These are phyloP conservation scores for Drymodes brunneopygia DNA, from an alignment of 2,113 vertebrate species.

Conservation along the genomic window DNA sequence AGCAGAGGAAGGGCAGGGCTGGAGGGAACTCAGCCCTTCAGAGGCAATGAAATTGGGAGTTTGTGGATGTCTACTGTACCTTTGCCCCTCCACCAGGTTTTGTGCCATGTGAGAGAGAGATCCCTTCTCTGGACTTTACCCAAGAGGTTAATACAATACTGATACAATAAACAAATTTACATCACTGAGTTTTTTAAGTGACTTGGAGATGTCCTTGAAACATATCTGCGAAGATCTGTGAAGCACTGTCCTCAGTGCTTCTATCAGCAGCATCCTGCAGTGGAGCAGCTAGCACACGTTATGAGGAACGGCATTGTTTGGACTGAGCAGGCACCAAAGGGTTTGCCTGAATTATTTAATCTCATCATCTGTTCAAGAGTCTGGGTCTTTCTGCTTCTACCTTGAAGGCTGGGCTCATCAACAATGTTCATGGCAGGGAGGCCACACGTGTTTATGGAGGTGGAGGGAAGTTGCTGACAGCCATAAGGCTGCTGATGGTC, in stretches of 20 bases:
- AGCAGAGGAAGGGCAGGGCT: not conserved
- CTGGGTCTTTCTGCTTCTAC: not conserved
- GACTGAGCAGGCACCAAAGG: not conserved
- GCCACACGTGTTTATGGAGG: not conserved
- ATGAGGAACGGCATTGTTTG: not conserved
- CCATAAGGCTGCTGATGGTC: not conserved
- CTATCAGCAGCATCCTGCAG: not conserved
- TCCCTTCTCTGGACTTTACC: not conserved
- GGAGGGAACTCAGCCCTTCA: not conserved
- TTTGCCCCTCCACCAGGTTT: not conserved
- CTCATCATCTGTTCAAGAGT: not conserved
- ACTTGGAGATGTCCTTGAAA: not conserved
- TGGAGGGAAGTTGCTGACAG: not conserved
- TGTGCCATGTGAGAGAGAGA: not conserved
- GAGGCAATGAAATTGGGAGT: not conserved
- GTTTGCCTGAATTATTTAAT: not conserved
- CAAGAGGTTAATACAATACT: not conserved
- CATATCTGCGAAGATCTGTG: accelerated
- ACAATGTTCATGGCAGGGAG: not conserved
- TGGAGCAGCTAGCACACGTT: not conserved
- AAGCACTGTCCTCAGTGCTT: not conserved
- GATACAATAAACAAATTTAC: not conserved
- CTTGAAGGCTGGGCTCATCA: not conserved
- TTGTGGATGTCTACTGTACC: not conserved
- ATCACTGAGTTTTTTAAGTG: not conserved